These are phyloP conservation scores for Hyperoplus immaculatus DNA, from an alignment of 2,797 vertebrate species.

Conservation along the genomic window DNA sequence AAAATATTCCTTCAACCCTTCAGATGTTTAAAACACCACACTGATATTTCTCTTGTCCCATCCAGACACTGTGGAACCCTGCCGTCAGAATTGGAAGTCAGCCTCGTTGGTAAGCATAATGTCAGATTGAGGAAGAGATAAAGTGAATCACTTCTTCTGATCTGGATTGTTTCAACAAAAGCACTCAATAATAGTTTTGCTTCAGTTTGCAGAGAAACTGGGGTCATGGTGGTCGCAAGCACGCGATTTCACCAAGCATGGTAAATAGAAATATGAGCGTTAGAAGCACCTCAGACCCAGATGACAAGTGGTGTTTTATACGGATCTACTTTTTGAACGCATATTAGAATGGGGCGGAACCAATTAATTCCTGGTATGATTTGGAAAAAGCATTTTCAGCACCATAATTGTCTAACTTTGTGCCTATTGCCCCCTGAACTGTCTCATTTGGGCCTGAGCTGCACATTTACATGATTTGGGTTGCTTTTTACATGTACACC, in stretches of 20 bases:
- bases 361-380: too few relatives aligned
- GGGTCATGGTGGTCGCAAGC: rapidly evolving
- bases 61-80: background rate
- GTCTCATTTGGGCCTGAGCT: conserved; percentile 30
- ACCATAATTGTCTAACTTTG: too few relatives aligned
- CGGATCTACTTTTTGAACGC: background rate
- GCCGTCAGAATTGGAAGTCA: rapidly evolving
- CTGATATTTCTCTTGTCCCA: background rate
- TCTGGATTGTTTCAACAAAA: conserved; percentile 23
- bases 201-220: background rate
- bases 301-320: background rate
- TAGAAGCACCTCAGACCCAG: conserved; percentile 1
- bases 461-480: background rate
- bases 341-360: too few relatives aligned
- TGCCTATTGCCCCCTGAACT: too few relatives aligned
- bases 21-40: rapidly evolving
- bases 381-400: too few relatives aligned
- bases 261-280: conserved; percentile 27
- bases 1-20: rapidly evolving
- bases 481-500: background rate
- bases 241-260: background rate
- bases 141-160: conserved; percentile 71
- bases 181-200: rapidly evolving
- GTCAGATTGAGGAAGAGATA: rapidly evolving
- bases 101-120: conserved; percentile 29